Conservation (phyloP, 2,888 invertebrate genomes). For the Halictus quadricinctus region DNA sequence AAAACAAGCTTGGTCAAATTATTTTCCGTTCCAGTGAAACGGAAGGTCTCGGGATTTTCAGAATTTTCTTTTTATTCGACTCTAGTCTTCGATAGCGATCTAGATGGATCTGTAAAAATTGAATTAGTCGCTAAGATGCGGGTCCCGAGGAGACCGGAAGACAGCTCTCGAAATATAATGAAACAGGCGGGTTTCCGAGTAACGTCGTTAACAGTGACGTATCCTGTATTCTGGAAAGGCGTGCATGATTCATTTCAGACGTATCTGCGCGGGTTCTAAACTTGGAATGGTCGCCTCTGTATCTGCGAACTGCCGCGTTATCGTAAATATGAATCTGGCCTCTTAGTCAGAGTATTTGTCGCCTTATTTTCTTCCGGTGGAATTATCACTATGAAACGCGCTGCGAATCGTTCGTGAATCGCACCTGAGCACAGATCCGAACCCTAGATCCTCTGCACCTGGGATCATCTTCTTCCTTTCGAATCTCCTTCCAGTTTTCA, state of each 20-base stretch:
- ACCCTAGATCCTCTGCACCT: background rate
- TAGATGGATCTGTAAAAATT: background rate
- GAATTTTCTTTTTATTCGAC: background rate
- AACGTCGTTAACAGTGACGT: slow-evolving; percentile 48
- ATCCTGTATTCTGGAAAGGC: slow-evolving; percentile 40
- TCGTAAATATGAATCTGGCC: slow-evolving; percentile 33
- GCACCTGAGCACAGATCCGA: background rate
- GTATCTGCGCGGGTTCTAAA: slow-evolving; percentile 40
- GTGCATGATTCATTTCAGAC: slow-evolving; percentile 52
- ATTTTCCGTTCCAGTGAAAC: background rate
- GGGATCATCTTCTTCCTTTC: background rate
- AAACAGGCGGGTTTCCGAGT: slow-evolving; percentile 21
- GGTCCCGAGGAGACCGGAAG: background rate
- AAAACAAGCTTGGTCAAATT: background rate
- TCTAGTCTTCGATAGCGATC: background rate
- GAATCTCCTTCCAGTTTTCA: background rate
- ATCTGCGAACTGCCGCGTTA: slow-evolving; percentile 37
- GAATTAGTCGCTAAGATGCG: background rate
- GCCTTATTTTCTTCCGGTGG: background rate
- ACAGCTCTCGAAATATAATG: slow-evolving; percentile 22
- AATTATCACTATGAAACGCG: background rate
- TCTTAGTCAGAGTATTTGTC: slow-evolving; percentile 16
- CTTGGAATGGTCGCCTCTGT: slow-evolving; percentile 36
- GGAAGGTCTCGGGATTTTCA: too few relatives aligned
- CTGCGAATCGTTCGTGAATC: background rate